Conservation (phyloP, 2,888 invertebrate species). For the Laothoe populi region DNA sequence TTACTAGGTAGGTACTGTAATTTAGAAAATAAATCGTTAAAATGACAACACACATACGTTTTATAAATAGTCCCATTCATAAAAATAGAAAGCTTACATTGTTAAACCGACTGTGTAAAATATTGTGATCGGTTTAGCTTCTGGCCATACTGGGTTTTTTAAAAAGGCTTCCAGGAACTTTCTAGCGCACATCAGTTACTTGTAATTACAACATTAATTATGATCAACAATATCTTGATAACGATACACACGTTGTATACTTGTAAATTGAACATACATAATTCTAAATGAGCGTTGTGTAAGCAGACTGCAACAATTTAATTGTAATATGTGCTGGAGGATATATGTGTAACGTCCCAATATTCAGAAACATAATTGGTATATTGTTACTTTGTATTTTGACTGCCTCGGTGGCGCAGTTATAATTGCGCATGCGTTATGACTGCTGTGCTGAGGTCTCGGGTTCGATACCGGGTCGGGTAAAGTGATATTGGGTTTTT, state of each 20-base stretch:
- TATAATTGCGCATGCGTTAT: too few species aligned
- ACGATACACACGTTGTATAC: neutral
- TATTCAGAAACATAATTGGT: neutral
- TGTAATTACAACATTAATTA: slow-evolving; percentile 24
- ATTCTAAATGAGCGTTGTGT: slow-evolving; percentile 8
- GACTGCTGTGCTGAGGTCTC: too few species aligned
- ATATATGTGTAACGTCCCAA: neutral
- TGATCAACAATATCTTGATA: slow-evolving; percentile 20
- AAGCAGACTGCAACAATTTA: neutral
- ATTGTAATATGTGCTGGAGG: neutral
- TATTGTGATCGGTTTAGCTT: slow-evolving; percentile 43
- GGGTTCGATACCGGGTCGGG: too few species aligned
- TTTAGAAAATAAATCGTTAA: too few species aligned
- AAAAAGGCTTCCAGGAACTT: slow-evolving; percentile 49
- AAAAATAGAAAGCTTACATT: slow-evolving; percentile 15
- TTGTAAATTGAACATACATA: slow-evolving; percentile 14
- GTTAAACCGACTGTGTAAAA: slow-evolving; percentile 36
- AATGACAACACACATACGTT: neutral
- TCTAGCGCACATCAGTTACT: slow-evolving; percentile 38
- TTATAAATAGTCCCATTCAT: slow-evolving; percentile 10
- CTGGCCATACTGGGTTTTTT: slow-evolving; percentile 38
- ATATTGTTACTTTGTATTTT: too few species aligned
- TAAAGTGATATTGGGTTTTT: too few species aligned
- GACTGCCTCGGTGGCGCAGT: too few species aligned
- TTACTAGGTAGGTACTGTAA: too few species aligned